Evolutionary conservation across 2,113 vertebrate species (phyloP).

Genomic region (Tragelaphus buxtoni): DNA sequence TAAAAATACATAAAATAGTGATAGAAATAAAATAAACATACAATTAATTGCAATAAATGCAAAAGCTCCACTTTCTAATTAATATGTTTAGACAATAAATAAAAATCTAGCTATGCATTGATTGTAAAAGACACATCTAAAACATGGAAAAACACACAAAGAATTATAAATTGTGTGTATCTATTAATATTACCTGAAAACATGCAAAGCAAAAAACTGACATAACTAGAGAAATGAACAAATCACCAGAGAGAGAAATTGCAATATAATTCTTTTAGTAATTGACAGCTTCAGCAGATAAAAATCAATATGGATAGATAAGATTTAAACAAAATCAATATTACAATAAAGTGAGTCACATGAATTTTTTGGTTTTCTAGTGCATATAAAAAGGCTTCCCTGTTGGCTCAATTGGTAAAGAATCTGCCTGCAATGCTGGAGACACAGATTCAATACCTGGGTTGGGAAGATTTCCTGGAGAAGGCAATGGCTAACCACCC

Average conservation of each 20-base stretch:
- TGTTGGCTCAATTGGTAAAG: accelerated
- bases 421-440: neutral
- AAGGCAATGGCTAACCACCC: neutral
- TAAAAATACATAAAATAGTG: neutral
- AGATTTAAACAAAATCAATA: neutral
- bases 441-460: neutral
- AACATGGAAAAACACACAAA: neutral
- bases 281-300: neutral
- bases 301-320: neutral
- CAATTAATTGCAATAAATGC: neutral
- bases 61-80: neutral
- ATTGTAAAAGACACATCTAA: neutral
- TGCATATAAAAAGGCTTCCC: neutral
- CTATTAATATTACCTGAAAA: neutral
- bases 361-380: neutral
- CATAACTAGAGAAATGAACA: neutral
- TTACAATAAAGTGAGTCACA: neutral
- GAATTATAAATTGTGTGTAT: neutral
- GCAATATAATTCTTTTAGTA: neutral
- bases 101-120: neutral
- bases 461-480: neutral
- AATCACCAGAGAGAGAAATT: neutral
- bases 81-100: constrained; percentile 4
- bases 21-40: neutral
- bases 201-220: neutral